Percentiles rank a stretch among this genome's conserved stretches.
These are phyloP conservation scores for Hydropotes inermis DNA, from an alignment of 2,113 vertebrate genomes.

Conservation along the genomic window DNA sequence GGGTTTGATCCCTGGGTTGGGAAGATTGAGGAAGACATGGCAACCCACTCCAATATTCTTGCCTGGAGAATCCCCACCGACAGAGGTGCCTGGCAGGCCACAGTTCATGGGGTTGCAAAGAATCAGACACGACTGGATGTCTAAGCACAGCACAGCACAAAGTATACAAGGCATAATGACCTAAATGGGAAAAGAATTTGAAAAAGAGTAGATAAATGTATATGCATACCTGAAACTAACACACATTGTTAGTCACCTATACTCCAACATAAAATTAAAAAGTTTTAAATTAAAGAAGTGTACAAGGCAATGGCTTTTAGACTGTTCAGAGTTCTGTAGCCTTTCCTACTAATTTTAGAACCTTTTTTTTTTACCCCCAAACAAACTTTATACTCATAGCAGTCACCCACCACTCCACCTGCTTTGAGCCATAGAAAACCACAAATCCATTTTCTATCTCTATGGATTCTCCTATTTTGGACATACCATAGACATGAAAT, in stretches of 20 bases:
- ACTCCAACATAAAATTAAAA: background rate
- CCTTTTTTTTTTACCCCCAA: background rate
- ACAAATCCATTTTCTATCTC: background rate
- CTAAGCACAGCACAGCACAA: background rate
- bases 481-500: background rate
- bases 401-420: background rate
- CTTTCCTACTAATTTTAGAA: background rate
- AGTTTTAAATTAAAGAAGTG: background rate
- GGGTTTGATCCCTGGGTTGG: background rate
- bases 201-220: background rate
- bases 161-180: background rate
- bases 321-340: background rate
- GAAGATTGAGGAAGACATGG: background rate
- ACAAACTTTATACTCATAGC: background rate
- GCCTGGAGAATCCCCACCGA: background rate
- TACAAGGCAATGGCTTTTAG: background rate
- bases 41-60: background rate
- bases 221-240: background rate
- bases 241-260: background rate
- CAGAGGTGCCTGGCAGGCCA: background rate
- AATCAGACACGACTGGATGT: background rate
- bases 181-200: background rate
- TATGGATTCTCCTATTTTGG: background rate
- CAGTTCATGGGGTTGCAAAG: background rate
- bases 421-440: background rate